Evolutionary conservation across 64 coral and sea anemone species (phyloP).

Genomic region (Pocillopora damicornis): DNA sequence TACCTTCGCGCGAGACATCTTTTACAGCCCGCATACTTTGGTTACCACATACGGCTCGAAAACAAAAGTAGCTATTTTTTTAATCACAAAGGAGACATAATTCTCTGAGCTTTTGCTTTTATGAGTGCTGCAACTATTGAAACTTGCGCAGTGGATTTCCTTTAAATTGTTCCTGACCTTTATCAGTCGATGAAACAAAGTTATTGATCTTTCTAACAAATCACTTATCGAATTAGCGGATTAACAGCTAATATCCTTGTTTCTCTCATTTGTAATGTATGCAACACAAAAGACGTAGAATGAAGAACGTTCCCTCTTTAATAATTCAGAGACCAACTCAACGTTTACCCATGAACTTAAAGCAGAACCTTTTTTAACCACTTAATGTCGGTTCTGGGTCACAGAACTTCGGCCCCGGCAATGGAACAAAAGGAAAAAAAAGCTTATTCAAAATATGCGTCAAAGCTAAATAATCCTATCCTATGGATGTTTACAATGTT

Average conservation of each 20-base stretch:
- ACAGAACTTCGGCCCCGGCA: too few relatives aligned
- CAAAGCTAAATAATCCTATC: too few relatives aligned
- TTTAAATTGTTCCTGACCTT: not conserved
- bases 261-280: not conserved
- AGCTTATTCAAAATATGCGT: too few relatives aligned
- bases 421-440: too few relatives aligned
- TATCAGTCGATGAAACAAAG: not conserved
- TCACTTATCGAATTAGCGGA: conserved; percentile 22
- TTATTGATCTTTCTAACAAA: not conserved
- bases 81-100: not conserved
- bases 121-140: not conserved
- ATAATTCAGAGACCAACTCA: too few relatives aligned
- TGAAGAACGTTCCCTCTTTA: too few relatives aligned
- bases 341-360: too few relatives aligned
- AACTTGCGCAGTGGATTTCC: not conserved
- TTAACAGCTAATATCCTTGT: not conserved
- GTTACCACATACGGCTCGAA: conserved; percentile 1
- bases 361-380: too few relatives aligned
- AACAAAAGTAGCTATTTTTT: not conserved
- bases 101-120: not conserved
- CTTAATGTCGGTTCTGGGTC: too few relatives aligned
- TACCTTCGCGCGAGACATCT: not conserved
- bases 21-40: conserved; percentile 6
- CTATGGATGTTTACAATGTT: too few relatives aligned
- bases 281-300: not conserved